These are phyloP conservation scores for Rhysida immarginata DNA, from an alignment of 1,140 invertebrate species.

Conservation along the genomic window DNA sequence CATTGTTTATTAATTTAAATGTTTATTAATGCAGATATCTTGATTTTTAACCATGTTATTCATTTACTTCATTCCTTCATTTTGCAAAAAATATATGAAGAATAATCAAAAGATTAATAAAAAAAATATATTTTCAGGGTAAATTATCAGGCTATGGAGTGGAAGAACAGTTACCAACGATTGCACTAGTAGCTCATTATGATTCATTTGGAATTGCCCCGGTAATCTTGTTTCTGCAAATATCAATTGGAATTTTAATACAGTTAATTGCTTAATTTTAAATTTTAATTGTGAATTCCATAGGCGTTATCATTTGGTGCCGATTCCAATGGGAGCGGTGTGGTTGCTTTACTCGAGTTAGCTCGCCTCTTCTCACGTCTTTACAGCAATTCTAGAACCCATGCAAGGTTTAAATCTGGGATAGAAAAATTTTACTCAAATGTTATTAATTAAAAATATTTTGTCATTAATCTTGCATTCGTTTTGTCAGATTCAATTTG, in stretches of 20 bases:
- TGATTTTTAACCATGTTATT: neutral
- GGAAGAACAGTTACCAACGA: conserved; percentile 65
- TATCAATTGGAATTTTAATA: too few relatives aligned
- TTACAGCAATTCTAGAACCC: conserved; percentile 62
- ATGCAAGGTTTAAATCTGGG: conserved; percentile 60
- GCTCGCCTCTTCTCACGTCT: conserved; percentile 76
- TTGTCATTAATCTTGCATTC: neutral
- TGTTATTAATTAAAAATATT: neutral
- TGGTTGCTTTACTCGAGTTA: conserved; percentile 73
- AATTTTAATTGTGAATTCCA: conserved; percentile 17
- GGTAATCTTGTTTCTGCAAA: conserved; percentile 36
- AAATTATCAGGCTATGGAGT: conserved; percentile 63
- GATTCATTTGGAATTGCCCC: conserved; percentile 76
- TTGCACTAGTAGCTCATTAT: conserved; percentile 82
- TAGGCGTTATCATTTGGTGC: conserved; percentile 69
- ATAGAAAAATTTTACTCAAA: too few relatives aligned
- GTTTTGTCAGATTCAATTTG: conserved; percentile 47
- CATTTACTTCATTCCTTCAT: neutral
- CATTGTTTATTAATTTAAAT: neutral
- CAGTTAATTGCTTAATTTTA: too few relatives aligned
- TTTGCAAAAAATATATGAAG: neutral
- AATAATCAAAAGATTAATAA: neutral
- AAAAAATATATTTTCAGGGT: conserved; percentile 47
- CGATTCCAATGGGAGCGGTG: conserved; percentile 88
- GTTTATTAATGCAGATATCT: neutral